Evolutionary conservation across 2,113 vertebrate species (phyloP), one percentile per base, ranked within the genome.

Genomic region (Pelecanoides urinatrix): DNA sequence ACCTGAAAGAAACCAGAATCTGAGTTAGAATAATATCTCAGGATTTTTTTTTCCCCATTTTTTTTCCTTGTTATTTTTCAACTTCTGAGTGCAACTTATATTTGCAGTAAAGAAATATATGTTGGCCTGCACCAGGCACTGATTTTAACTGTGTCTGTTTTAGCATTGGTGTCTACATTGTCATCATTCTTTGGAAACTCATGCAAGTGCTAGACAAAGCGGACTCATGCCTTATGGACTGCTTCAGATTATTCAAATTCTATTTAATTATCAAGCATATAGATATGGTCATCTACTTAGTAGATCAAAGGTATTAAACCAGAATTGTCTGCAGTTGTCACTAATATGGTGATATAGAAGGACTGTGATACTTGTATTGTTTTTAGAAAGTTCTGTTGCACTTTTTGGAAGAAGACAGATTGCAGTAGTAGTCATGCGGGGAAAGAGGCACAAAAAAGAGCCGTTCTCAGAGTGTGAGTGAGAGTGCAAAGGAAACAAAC

Each of bases 381-480:
- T 83, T 49, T 53, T 44, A 53, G 68, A 59, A 81, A 59, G 25
- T n/a, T 42, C 58, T 83, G 26, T 47, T 45, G 40, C 40, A 12
- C 8, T 30, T 86, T 47, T 22, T 72, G 34, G 32, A n/a, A 70
- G 36, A 72, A 44, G 38, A 18, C 14, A 11, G 12, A 9, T 77
- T 44, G 16, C 38, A 50, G 44, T 62, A 91, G 11, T 42, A 45
- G 25, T 61, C 22, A 7, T 11, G 17, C 1, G 6, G 23, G 49
- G 36, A 52, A 81, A 23, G 6, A 13, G 71, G 66, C 59, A 62
- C 36, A 36, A 30, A 55, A 67, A 44, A 10, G 13, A 67, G 45
- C n/a, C 2, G 0, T 53, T 67, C 63, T 85, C 2, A 1, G 62
- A 47, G 61, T 4, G 3, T 22, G 52, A 90, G 73, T 26, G 78